These are phyloP conservation scores for Malurus cyaneus DNA, from an alignment of 2,113 vertebrate species.

Conservation along the genomic window DNA sequence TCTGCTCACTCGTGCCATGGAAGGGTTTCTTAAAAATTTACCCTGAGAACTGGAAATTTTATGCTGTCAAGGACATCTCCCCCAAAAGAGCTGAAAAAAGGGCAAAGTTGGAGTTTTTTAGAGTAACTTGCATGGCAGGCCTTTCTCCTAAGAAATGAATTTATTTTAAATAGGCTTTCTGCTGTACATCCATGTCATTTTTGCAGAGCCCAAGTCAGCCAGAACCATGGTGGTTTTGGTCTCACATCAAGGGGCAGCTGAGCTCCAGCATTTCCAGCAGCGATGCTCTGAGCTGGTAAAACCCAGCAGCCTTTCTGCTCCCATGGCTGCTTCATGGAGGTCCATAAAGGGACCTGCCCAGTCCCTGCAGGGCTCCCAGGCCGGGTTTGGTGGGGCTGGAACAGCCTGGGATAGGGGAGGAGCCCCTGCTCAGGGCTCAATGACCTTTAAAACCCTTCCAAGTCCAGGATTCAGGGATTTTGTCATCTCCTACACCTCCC, in stretches of 20 bases:
- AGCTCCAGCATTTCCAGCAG: not conserved
- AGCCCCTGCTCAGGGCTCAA: not conserved
- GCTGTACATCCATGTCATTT: not conserved
- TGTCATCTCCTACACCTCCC: not conserved
- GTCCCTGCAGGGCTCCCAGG: too few relatives aligned
- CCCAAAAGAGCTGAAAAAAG: not conserved
- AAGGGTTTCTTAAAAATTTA: not conserved
- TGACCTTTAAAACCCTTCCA: not conserved
- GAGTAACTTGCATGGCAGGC: not conserved
- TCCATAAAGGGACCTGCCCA: too few relatives aligned
- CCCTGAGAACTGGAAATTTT: not conserved
- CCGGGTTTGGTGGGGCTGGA: not conserved
- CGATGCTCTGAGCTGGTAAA: not conserved
- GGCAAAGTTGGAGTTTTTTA: not conserved
- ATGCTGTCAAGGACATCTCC: not conserved
- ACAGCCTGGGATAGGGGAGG: not conserved
- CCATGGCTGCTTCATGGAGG: not conserved
- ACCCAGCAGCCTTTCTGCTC: not conserved
- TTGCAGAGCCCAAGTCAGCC: not conserved
- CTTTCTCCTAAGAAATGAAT: not conserved
- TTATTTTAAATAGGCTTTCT: not conserved
- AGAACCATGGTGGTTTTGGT: not conserved
- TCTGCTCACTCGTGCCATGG: not conserved
- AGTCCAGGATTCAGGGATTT: not conserved
- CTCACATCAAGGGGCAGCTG: not conserved